These are phyloP conservation scores for Dallia pectoralis DNA, from an alignment of 2,797 vertebrate genomes.

Conservation along the genomic window DNA sequence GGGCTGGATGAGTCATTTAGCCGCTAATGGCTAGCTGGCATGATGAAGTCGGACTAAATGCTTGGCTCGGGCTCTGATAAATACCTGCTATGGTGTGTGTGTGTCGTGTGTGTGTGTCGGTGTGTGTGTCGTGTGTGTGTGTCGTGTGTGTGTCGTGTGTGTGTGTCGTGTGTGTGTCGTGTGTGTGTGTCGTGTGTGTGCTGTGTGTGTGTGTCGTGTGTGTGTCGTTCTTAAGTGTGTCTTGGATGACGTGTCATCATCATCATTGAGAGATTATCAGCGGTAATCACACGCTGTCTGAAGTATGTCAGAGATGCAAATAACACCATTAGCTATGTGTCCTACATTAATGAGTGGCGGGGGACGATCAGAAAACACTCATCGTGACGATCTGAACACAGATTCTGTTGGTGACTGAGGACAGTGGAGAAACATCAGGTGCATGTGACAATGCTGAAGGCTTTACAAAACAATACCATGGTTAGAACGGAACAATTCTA, in stretches of 20 bases:
- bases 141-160: constrained; percentile 80
- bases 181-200: constrained; percentile 83
- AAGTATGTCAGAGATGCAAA: constrained; percentile 94
- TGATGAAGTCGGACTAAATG: constrained; percentile 81
- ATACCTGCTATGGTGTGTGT: constrained; percentile 82
- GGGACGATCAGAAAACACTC: constrained; percentile 85
- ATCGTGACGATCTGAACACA: constrained; percentile 73
- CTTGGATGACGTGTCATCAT: constrained; percentile 85
- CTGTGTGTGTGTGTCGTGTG: no score
- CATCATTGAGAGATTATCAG: constrained; percentile 93
- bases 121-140: constrained; percentile 84
- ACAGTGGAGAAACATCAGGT: constrained; percentile 36
- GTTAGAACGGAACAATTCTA: background rate
- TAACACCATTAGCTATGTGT: constrained; percentile 73
- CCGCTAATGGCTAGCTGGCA: constrained; percentile 94
- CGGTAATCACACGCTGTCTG: constrained; percentile 81
- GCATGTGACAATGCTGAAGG: background rate
- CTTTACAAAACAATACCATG: background rate
- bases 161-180: constrained; percentile 77
- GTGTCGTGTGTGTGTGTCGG: constrained; percentile 78
- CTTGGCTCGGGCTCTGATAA: constrained; percentile 73
- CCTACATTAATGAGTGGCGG: constrained; percentile 17
- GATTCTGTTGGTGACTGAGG: constrained; percentile 45
- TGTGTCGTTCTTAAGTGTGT: constrained; percentile 77
- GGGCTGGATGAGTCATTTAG: constrained; percentile 92